Percentiles rank a stretch among this genome's conserved stretches.
Conservation (phyloP, 2,797 vertebrate species). For the Ctenosaura bakeri region DNA sequence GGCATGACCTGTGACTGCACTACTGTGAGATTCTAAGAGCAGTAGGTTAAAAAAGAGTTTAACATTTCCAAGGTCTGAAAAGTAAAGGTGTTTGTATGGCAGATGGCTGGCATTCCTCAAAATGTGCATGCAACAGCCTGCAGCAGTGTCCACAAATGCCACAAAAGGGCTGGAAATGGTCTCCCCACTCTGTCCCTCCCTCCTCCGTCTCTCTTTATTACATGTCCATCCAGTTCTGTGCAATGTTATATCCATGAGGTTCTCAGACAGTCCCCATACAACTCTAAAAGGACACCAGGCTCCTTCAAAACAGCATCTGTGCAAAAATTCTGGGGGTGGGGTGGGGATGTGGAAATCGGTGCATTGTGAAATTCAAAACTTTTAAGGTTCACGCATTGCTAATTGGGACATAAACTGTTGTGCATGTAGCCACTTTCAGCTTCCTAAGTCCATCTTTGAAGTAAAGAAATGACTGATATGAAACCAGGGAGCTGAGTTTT, state of each 20-base stretch:
- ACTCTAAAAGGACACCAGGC: neutral
- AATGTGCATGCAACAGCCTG: neutral
- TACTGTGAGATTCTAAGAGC: too few species aligned
- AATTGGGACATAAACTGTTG: slow-evolving; percentile 50
- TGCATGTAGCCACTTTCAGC: slow-evolving; percentile 53
- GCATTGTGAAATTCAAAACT: slow-evolving; percentile 57
- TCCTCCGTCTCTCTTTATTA: neutral
- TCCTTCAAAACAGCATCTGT: neutral
- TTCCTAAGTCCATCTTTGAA: slow-evolving; percentile 65
- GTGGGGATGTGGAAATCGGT: neutral
- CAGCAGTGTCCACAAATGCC: neutral
- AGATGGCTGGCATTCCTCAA: neutral
- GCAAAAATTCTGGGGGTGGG: neutral
- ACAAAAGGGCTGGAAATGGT: neutral
- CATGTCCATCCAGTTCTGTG: neutral
- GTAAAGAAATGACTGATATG: slow-evolving; percentile 59
- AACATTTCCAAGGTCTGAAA: neutral
- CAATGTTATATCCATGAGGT: neutral
- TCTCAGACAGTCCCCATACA: neutral
- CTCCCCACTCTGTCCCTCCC: neutral
- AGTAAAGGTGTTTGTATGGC: neutral
- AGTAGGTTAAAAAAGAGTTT: too few species aligned
- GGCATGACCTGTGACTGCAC: too few species aligned
- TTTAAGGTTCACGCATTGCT: slow-evolving; percentile 48
- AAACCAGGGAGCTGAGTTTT: slow-evolving; percentile 54